Conservation (phyloP, 30 jellyfish, hydroid and myxozoan species). For the Phacellophora camtschatica region DNA sequence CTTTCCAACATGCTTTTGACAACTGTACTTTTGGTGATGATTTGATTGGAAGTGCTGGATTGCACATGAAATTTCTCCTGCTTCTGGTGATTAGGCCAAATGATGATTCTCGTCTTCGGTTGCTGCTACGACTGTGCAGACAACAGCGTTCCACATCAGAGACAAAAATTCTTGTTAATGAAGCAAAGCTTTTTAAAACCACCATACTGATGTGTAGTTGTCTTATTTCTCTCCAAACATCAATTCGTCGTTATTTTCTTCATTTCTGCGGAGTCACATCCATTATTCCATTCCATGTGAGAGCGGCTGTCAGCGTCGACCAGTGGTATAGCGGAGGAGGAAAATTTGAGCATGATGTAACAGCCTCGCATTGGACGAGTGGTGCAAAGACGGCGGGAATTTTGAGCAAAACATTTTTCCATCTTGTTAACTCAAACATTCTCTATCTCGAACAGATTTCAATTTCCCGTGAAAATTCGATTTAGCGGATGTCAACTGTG, state of each 20-base stretch:
- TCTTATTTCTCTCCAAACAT: no score
- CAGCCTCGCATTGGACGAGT: no score
- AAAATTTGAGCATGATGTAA: neutral
- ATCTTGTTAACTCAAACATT: no score
- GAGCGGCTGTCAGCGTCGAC: neutral
- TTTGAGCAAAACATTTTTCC: no score
- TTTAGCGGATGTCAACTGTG: no score
- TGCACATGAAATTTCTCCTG: no score
- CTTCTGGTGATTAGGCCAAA: no score
- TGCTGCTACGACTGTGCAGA: neutral
- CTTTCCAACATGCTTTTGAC: neutral
- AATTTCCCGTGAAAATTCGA: no score
- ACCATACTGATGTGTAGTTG: neutral
- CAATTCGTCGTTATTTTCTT: no score
- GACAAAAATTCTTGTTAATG: neutral
- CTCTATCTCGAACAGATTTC: no score
- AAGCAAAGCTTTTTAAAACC: neutral
- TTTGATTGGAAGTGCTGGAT: neutral
- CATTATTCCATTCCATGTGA: neutral
- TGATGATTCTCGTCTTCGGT: neutral
- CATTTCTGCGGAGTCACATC: no score
- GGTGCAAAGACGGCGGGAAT: no score
- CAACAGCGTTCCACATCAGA: neutral
- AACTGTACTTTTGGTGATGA: neutral
- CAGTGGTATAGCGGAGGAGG: neutral